Evolutionary conservation across 2,797 vertebrate species (phyloP), one percentile per base, ranked within the genome.

Genomic region (Brachymystax lenok): DNA sequence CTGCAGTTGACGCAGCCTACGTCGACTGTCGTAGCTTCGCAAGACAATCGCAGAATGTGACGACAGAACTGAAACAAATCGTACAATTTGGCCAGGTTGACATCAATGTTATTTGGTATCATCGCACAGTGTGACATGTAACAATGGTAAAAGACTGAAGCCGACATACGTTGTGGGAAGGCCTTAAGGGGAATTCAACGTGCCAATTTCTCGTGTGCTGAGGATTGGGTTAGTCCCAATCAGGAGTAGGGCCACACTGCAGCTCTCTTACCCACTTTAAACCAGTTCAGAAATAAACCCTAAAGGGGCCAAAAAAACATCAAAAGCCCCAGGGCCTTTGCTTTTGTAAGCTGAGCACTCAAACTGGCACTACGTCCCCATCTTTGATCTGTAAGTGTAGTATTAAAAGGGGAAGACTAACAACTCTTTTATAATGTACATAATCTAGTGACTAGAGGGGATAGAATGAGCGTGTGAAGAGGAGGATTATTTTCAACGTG

Each of bases 101-200:
- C 40, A 12, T 46, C 40, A 46, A 12, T 35, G 12, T 46, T 12
- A 46, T 46, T 46, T 46, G 2, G 40, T 46, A 46, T 12, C 2
- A 12, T 46, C 40, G 2, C 40, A 46, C 40, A 46, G 40, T 40
- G 35, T 7, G 30, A 30, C 30, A 28, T 28, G 30, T 33, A 33
- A 33, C 30, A 33, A 33, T 33, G 0, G 40, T 40, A 10, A 40
- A 40, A 40, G 8, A 40, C 8, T 40, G 40, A 40, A 40, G 10
- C 40, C 40, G 8, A 40, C 40, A 40, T 40, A 40, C 40, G 10
- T 7, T 40, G 7, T 40, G 40, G 40, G 40, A 40, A 40, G 6
- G 35, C 35, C 35, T 35, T 61, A 61, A 77, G 80, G 79, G 82
- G 28, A 82, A 85, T 84, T 76, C 76, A 83, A 85, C 85, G 84